A percentile compares a stretch with the other conserved stretches of the same genome.
These are phyloP conservation scores for Belgica antarctica DNA, from an alignment of 2,888 invertebrate species.

Conservation along the genomic window DNA sequence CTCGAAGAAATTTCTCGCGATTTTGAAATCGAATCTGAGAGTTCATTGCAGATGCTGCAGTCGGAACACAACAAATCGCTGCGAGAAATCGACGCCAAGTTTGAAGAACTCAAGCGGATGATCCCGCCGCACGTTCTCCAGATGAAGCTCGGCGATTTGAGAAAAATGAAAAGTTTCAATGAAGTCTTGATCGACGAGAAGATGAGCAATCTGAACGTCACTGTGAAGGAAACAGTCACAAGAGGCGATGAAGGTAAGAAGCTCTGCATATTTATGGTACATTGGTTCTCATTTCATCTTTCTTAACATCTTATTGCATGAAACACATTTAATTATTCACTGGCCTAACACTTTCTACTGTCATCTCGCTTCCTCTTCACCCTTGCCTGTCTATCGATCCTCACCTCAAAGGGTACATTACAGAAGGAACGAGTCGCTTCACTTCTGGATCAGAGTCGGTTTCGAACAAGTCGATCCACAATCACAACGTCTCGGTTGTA, in stretches of 20 bases:
- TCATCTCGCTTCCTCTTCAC: too few relatives aligned
- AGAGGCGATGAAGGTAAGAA: slow-evolving; percentile 40
- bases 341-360: background rate
- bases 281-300: slow-evolving; percentile 27
- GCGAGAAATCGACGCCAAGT: background rate
- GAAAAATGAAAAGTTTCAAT: background rate
- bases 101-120: background rate
- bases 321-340: background rate
- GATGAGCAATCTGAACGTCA: slow-evolving; percentile 18
- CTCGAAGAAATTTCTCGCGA: slow-evolving; percentile 32
- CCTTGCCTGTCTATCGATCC: too few relatives aligned
- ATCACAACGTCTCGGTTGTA: background rate
- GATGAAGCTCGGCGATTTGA: slow-evolving; percentile 21
- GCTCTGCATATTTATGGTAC: too few relatives aligned
- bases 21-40: slow-evolving; percentile 34
- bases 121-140: background rate
- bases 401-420: slow-evolving; percentile 33
- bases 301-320: slow-evolving; percentile 4
- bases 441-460: slow-evolving; percentile 9
- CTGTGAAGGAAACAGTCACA: background rate
- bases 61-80: background rate
- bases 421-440: slow-evolving; percentile 24
- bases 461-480: background rate
- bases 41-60: background rate
- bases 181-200: background rate